Conservation (phyloP, 2,113 vertebrate genomes). For the Desmodus rotundus region DNA sequence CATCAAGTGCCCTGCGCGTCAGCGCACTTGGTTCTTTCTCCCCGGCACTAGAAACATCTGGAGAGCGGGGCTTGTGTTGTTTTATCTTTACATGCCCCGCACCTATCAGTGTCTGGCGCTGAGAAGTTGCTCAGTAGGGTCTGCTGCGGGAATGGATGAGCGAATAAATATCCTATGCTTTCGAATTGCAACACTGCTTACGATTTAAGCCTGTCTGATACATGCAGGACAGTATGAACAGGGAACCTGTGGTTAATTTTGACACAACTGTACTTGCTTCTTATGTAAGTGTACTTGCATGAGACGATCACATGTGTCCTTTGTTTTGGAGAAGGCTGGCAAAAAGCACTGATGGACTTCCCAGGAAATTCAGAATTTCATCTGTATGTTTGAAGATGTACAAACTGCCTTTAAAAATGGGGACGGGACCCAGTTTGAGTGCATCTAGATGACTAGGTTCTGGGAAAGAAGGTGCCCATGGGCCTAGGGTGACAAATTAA, state of each 20-base stretch:
- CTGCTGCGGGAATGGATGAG: not conserved
- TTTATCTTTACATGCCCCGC: not conserved
- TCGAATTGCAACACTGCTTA: not conserved
- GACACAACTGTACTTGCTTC: not conserved
- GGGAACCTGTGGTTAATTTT: not conserved
- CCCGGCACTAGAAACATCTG: not conserved
- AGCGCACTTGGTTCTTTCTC: not conserved
- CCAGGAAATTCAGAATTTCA: not conserved
- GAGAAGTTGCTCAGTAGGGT: not conserved
- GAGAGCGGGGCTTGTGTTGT: not conserved
- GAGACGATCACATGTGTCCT: not conserved
- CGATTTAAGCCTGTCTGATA: not conserved
- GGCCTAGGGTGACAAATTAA: not conserved
- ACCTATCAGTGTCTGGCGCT: not conserved
- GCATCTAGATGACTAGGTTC: not conserved
- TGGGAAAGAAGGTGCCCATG: not conserved
- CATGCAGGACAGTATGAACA: rapidly evolving
- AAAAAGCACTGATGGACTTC: not conserved
- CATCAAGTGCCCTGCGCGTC: not conserved
- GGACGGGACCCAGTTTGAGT: not conserved
- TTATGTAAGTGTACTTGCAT: not conserved
- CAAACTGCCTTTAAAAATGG: constrained; percentile 3
- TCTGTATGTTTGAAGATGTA: not conserved
- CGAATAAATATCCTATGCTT: not conserved
- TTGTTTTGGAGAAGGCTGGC: not conserved